Conservation (phyloP, 1,140 invertebrate genomes). For the Laupala kohalensis region DNA sequence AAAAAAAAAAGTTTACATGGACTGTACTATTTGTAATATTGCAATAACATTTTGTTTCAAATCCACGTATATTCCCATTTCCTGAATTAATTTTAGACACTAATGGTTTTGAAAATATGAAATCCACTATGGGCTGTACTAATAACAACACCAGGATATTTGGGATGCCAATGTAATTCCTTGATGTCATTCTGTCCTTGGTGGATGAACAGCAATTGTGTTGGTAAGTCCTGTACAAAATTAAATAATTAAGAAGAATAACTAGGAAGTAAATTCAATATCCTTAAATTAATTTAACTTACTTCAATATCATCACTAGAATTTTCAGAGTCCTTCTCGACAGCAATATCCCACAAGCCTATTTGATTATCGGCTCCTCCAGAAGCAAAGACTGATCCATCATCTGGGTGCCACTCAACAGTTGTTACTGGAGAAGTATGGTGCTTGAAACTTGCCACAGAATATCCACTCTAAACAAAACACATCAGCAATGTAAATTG, state of each 20-base stretch:
- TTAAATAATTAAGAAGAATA: too few species aligned
- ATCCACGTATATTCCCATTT: too few species aligned
- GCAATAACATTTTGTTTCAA: too few species aligned
- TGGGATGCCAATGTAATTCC: constrained; percentile 97
- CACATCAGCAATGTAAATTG: not conserved
- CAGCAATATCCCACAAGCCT: constrained; percentile 91
- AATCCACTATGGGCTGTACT: constrained; percentile 90
- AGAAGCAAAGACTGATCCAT: constrained; percentile 84
- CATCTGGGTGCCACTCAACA: constrained; percentile 91
- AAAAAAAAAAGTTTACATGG: too few species aligned
- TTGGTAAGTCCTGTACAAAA: constrained; percentile 56
- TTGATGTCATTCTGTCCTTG: constrained; percentile 97
- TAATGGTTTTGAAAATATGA: constrained; percentile 97
- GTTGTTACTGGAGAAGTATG: constrained; percentile 87
- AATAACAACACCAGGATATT: constrained; percentile 85
- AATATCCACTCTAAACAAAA: constrained; percentile 36
- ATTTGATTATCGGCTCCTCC: constrained; percentile 91
- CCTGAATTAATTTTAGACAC: too few species aligned
- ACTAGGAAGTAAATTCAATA: too few species aligned
- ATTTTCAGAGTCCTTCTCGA: constrained; percentile 64
- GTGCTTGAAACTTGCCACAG: constrained; percentile 87
- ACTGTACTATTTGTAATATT: too few species aligned
- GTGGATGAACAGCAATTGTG: constrained; percentile 95
- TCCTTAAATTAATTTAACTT: constrained; percentile 11
- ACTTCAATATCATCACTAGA: constrained; percentile 46